Base-by-base conservation (phyloP, 1,140 invertebrate species). In the Hyles vespertilio region DNA sequence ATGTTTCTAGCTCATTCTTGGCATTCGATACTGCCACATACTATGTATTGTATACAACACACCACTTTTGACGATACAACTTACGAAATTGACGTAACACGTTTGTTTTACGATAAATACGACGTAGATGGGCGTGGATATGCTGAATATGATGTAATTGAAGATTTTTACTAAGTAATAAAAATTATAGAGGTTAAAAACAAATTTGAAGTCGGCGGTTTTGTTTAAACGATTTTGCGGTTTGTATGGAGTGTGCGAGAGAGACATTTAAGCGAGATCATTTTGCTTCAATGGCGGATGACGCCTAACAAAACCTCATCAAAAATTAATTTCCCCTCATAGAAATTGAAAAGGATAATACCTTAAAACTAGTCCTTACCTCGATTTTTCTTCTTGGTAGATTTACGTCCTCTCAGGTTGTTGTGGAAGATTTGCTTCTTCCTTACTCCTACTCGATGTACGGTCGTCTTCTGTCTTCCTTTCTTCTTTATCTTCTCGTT, bases 1-100 rank as follows among this genome's bases (percentile, higher is more conserved):
- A 88, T 87, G 85, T 85, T 88, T 88, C 85, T 83, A 81, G 72
- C 61, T 69, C 79, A 84, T 87, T 87, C 85, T 88, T 88, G 81
- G 84, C 78, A 81, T 77, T 77, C 74, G 77, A 64, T 70, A 62
- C 66, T 70, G 70, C 74, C 10, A 32, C 49, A 50, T n/a, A 44
- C 6, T 32, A 51, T 22, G 22, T 32, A 10, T 51, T 48, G 12
- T 48, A 48, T n/a, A 11, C n/a, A 22, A 22, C 22, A 40, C 8
- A 5, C 36, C 4, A 40, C 5, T 40, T 40, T 40, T 40, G 36
- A 40, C 36, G 36, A 40, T 40, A 5, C 4, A 40, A 40, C 5
- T 40, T 5, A 40, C 36, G 8, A 40, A 40, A 40, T 40, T 40
- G 36, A 40, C 8, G 36, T 5, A 5, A 5, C 4, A 40, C 8